Conservation (phyloP, 2,113 vertebrate genomes). For the Dolichallabes microphthalmus region DNA sequence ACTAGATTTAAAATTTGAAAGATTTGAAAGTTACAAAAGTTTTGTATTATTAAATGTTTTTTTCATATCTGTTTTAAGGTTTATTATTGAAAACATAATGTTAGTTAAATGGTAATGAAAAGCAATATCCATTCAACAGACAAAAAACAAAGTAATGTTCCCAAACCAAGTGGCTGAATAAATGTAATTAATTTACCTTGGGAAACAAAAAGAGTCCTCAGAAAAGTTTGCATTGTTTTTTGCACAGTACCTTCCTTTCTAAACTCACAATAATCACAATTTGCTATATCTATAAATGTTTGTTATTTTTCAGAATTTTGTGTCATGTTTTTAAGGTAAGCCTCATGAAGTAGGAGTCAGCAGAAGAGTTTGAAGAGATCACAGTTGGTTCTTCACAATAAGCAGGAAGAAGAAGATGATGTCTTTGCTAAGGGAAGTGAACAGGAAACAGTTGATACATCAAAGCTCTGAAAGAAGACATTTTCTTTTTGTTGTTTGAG, state of each 20-base stretch:
- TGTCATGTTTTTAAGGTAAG: not conserved
- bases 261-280: not conserved
- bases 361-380: too few relatives aligned
- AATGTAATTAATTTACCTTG: slow-evolving; percentile 20
- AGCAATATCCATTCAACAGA: not conserved
- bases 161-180: not conserved
- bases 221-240: not conserved
- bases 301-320: not conserved
- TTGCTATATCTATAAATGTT: too few relatives aligned
- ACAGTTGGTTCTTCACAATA: too few relatives aligned
- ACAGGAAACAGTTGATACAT: too few relatives aligned
- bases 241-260: not conserved
- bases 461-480: too few relatives aligned
- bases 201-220: slow-evolving; percentile 1
- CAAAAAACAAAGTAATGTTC: not conserved
- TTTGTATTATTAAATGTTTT: too few relatives aligned
- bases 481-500: too few relatives aligned
- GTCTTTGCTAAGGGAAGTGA: too few relatives aligned
- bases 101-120: not conserved
- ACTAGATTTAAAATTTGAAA: too few relatives aligned
- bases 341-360: too few relatives aligned
- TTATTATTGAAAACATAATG: not conserved
- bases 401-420: too few relatives aligned
- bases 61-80: not conserved
- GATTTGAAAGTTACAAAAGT: too few relatives aligned